Evolutionary conservation across 2,888 invertebrate genomes (phyloP).

Genomic region (Lycocerus yunnanus): DNA sequence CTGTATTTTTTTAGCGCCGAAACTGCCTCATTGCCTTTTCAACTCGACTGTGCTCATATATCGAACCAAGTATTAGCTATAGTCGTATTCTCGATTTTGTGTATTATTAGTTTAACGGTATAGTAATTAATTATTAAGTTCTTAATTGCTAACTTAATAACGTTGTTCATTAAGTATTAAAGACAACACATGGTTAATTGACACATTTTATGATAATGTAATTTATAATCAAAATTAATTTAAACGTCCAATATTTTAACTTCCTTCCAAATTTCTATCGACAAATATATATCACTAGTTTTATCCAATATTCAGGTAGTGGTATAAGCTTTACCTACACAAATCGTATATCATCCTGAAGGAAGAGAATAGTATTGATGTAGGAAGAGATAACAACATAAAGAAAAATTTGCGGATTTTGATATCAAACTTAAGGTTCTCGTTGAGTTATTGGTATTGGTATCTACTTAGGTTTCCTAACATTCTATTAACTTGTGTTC

Average conservation of each 20-base stretch:
- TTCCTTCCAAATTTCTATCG: slow-evolving; percentile 1
- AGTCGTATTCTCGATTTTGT: neutral
- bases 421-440: slow-evolving; percentile 20
- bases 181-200: neutral
- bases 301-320: slow-evolving; percentile 27
- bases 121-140: neutral
- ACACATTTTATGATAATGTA: neutral
- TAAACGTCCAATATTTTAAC: neutral
- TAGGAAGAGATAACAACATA: slow-evolving; percentile 2
- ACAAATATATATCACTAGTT: slow-evolving; percentile 19
- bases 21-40: neutral
- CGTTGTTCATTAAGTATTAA: neutral
- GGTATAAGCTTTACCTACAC: slow-evolving; percentile 18
- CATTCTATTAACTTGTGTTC: slow-evolving; percentile 26
- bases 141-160: neutral
- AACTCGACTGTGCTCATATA: neutral
- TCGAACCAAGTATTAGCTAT: neutral
- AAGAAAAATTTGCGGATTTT: slow-evolving; percentile 15
- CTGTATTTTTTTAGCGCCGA: neutral
- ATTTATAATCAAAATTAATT: neutral
- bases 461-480: slow-evolving; percentile 22
- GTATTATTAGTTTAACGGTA: neutral
- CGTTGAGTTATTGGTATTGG: slow-evolving; percentile 25
- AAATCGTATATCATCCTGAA: slow-evolving; percentile 16
- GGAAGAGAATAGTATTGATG: slow-evolving; percentile 22